Evolutionary conservation across 2,888 invertebrate genomes (phyloP).

Genomic region (Gymnoscelis rufifasciata): DNA sequence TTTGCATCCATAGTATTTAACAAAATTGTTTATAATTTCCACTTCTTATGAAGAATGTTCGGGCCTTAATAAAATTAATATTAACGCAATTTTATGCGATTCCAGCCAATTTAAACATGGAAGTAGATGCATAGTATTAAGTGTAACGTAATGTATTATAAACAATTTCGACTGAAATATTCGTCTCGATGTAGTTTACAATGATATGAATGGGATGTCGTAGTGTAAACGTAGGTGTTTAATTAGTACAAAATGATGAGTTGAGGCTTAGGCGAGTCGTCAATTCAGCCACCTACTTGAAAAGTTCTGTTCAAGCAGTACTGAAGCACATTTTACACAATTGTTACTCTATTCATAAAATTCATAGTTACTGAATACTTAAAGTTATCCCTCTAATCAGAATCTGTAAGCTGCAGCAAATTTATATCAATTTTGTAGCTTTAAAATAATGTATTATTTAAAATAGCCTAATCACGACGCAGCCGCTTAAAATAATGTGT

Average conservation of each 20-base stretch:
- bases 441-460: slow-evolving; percentile 3
- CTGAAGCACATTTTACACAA: slow-evolving; percentile 9
- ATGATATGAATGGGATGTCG: slow-evolving; percentile 66
- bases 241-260: slow-evolving; percentile 72
- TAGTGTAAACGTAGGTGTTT: slow-evolving; percentile 69
- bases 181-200: slow-evolving; percentile 74
- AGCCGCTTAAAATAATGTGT: slow-evolving; percentile 1
- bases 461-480: slow-evolving; percentile 4
- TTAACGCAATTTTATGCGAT: slow-evolving; percentile 60
- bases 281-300: slow-evolving; percentile 9
- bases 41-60: slow-evolving; percentile 36
- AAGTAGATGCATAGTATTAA: slow-evolving; percentile 52
- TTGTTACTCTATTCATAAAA: slow-evolving; percentile 12
- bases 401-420: slow-evolving; percentile 4
- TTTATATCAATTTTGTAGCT: slow-evolving; percentile 1
- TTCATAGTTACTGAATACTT: slow-evolving; percentile 7
- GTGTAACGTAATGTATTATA: slow-evolving; percentile 64
- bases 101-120: slow-evolving; percentile 67
- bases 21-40: slow-evolving; percentile 30
- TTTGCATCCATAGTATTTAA: slow-evolving; percentile 53
- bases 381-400: slow-evolving; percentile 4
- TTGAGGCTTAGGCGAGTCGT: slow-evolving; percentile 24
- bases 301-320: slow-evolving; percentile 12
- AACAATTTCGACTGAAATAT: slow-evolving; percentile 75
- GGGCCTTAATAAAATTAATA: slow-evolving; percentile 50